Conservation (phyloP, 2,888 invertebrate species). For the Dexiosoma caninum region DNA sequence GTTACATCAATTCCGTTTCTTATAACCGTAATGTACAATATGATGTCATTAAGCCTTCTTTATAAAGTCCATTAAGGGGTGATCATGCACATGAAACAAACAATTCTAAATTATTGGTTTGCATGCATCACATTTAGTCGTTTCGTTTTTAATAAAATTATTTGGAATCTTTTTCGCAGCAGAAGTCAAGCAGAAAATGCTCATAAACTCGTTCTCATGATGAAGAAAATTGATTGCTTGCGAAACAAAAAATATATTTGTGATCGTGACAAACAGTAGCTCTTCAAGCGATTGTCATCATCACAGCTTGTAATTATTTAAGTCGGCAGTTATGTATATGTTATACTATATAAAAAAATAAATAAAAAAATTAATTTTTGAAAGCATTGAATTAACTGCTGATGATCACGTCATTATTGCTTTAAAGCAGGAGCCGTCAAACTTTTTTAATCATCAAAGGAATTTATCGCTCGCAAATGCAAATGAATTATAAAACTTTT, state of each 20-base stretch:
- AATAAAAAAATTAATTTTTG: constrained; percentile 13
- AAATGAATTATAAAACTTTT: too few species aligned
- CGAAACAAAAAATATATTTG: neutral
- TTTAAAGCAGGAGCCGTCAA: neutral
- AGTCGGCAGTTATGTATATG: constrained; percentile 9
- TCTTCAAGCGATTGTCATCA: constrained; percentile 27
- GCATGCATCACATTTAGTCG: constrained; percentile 41
- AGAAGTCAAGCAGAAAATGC: neutral
- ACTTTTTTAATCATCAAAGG: neutral
- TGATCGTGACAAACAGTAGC: constrained; percentile 58
- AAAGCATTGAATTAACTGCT: constrained; percentile 53
- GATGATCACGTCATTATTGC: constrained; percentile 54
- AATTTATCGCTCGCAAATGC: too few species aligned
- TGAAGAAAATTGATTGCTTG: neutral
- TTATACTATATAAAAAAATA: neutral
- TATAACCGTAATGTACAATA: constrained; percentile 18
- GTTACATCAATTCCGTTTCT: constrained; percentile 3
- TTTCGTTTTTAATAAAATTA: neutral
- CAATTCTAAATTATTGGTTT: constrained; percentile 54
- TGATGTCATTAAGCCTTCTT: constrained; percentile 42
- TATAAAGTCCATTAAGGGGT: constrained; percentile 26
- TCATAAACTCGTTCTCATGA: constrained; percentile 31
- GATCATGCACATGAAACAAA: constrained; percentile 17
- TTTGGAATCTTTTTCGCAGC: constrained; percentile 22
- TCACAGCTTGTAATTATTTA: constrained; percentile 20